Evolutionary conservation across 2,797 vertebrate genomes (phyloP), one percentile per base, ranked within the genome.

Genomic region (Tympanoctomys barrerae): DNA sequence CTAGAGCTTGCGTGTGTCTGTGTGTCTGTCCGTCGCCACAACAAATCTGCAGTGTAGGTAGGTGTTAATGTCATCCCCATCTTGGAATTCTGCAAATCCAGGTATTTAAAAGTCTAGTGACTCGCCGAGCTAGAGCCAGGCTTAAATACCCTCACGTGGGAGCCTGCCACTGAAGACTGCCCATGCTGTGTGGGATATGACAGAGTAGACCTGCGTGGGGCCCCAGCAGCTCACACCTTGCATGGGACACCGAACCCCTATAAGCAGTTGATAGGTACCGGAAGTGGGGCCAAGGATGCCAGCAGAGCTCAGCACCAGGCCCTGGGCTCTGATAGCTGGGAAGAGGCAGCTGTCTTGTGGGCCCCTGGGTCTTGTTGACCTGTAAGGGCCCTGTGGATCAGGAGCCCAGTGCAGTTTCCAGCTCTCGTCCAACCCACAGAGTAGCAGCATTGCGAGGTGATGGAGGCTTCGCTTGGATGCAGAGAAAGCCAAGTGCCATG

Each of bases 61-160:
- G 87, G 24, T 66, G 24, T 66, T 83, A 66, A 54, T 39, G 79
- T 12, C 82, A 54, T 52, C 1, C 26, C 26, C 0, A 4, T 54
- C 26, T 77, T 79, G 49, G 87, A 86, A 36, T 64, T 31, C 75
- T 79, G 54, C 88, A 86, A 33, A 61, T 26, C 49, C 42, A 31
- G 92, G 14, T 81, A 46, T 91, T 89, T 36, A 42, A 68, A 95
- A 87, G 64, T 54, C 68, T 36, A 61, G 83, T 87, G 78, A 66
- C 6, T 90, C 88, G 83, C 57, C 21, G 18, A 52, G n/a, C 57
- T 62, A 36, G 42, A 62, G 39, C 66, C 49, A 31, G 42, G 80
- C 39, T 94, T 89, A 93, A 71, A 18, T 64, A 11, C 19, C 91
- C 13, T 68, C 59, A 54, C 33, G 0, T 28, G 31, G 28, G 78